Percentiles rank a stretch among this genome's conserved stretches.
These are phyloP conservation scores for Poliocrania exsul DNA, from an alignment of 2,797 vertebrate genomes.

Conservation along the genomic window DNA sequence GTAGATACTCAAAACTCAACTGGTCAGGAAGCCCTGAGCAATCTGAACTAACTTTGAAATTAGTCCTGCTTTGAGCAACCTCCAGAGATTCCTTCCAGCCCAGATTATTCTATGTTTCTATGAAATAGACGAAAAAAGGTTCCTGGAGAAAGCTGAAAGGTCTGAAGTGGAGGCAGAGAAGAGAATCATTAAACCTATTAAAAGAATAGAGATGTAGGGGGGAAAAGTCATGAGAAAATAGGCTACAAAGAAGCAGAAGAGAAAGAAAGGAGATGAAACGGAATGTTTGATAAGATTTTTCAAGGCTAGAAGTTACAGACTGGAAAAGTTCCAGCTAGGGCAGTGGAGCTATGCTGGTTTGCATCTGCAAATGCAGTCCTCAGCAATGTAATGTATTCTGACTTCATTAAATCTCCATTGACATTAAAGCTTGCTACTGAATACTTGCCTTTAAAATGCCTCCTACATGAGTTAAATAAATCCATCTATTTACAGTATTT, in stretches of 20 bases:
- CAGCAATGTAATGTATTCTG: not conserved
- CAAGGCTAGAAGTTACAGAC: not conserved
- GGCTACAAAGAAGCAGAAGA: not conserved
- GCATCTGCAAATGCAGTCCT: not conserved
- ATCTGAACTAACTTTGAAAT: not conserved
- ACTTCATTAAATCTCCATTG: slow-evolving; percentile 32
- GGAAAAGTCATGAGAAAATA: not conserved
- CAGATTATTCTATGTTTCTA: not conserved
- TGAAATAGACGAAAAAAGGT: not conserved
- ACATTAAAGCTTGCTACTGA: slow-evolving; percentile 12
- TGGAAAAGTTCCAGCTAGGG: not conserved
- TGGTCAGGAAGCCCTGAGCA: not conserved
- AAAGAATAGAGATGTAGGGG: not conserved
- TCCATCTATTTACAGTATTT: slow-evolving; percentile 36
- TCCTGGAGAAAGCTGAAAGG: not conserved
- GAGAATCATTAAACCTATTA: not conserved
- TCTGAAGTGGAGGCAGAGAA: not conserved
- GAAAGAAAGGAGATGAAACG: not conserved
- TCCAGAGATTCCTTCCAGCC: not conserved
- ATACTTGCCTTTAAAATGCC: slow-evolving; percentile 35
- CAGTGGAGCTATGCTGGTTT: not conserved
- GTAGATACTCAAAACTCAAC: not conserved
- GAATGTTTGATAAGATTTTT: not conserved
- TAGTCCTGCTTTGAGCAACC: not conserved
- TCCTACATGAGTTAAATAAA: slow-evolving; percentile 46